Evolutionary conservation across 2,797 vertebrate genomes (phyloP), one percentile per base, ranked within the genome.

Genomic region (Mormyrus hasselquistii): DNA sequence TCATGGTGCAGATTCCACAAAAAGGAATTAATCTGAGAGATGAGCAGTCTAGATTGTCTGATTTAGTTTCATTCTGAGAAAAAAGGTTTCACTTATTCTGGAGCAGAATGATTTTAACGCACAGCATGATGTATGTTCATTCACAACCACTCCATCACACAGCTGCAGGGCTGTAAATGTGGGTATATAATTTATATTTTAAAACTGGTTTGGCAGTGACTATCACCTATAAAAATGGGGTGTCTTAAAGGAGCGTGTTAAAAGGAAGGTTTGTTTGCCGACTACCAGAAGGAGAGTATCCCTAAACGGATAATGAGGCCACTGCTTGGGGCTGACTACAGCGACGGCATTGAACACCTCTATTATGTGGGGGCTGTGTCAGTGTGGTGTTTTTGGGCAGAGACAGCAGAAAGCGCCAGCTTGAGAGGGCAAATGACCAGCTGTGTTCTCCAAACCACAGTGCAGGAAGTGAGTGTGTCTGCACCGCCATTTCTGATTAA

Each of bases 401-500:
- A 91, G 92, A 92, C 91, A 91, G 90, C 90, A 22, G 86, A 22
- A 52, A 90, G 89, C 89, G 57, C 38, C 88, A n/a, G 84, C 29
- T 87, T 89, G 92, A 87, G 91, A 89, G 90, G 82, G 90, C 89
- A 90, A 76, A 89, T 88, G 91, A 91, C 89, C 91, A 93, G 85
- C 89, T 90, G 89, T 76, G 62, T 83, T 86, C 89, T 52, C 44
- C 88, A 85, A 89, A 89, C 90, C 88, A 85, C 91, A 90, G 92
- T 90, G 93, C 92, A 92, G 93, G 91, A 93, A 93, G 93, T 93
- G 87, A 92, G 92, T 88, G 90, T 90, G 90, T 90, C 7, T 89
- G 89, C 91, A 91, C 90, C 92, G 90, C 89, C 88, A 94, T 94
- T 95, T 96, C 95, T 95, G 94, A 94, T 94, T 95, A 93, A 94